Evolutionary conservation across 2,797 vertebrate species (phyloP), one percentile per base, ranked within the genome.

Genomic region (Cirrhinus molitorella): DNA sequence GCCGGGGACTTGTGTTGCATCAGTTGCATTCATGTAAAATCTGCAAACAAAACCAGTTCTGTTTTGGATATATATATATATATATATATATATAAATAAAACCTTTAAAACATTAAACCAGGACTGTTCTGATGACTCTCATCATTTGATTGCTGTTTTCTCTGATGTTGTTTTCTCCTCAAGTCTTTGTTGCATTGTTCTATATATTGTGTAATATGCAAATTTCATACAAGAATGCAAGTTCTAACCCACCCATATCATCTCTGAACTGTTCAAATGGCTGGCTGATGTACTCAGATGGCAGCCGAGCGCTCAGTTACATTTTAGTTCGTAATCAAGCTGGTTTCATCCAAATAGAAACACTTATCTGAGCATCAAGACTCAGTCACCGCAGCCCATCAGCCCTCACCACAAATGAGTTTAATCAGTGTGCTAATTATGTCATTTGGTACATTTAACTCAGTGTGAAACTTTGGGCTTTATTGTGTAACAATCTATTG

Each of bases 371-470:
- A 79, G 80, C 66, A 83, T 89, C 86, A 86, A 34, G 61, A 77
- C 63, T 83, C 84, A 65, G 55, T 28, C 65, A 51, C 81, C 70
- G 43, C 81, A 21, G 75, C 67, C 86, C 79, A 83, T 86, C 84
- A 79, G 65, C 88, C 79, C 79, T 67, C 83, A 59, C 61, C 81
- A 80, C 53, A 55, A 77, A 85, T 85, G 81, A 71, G 84, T 86
- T 87, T 87, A 89, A 89, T 89, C 83, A 86, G 79, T 80, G 84
- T 79, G 80, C 80, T 89, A 87, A 87, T 88, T 87, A 87, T 84
- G 81, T 79, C 79, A 87, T 86, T 87, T 79, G 82, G 81, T 85
- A 80, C 85, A 81, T 89, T 86, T 85, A 86, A 81, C 82, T 86
- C 79, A 49, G 86, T 84, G 77, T 81, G 81, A 85, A 87, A 86